Evolutionary conservation across 1,140 invertebrate species (phyloP), one percentile per base, ranked within the genome.

Genomic region (Myzus persicae): DNA sequence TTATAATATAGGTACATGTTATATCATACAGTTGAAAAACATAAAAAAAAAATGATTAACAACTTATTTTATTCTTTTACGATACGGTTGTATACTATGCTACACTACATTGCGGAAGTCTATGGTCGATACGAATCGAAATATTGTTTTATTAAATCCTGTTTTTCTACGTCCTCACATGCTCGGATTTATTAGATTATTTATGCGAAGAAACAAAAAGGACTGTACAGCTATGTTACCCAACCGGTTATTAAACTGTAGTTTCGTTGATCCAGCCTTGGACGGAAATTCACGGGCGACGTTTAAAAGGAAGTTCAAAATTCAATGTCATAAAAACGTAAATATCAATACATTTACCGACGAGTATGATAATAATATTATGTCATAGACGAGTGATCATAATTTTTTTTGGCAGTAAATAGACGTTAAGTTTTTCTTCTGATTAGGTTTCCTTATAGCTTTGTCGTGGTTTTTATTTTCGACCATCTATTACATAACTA

Each of bases 191-290:
- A 51, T 51, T 0, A 48, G 8, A 48, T 48, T 14, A 5, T 51
- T 7, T 54, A n/a, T n/a, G 59, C 14, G 6, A 76, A n/a, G 59
- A 36, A 36, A 76, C 31, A 76, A 18, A 76, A 76, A n/a, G 59
- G n/a, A 76, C 59, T 76, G 5, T 76, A n/a, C 14, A 76, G 59
- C 59, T 76, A 76, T 76, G 59, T 76, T 76, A 76, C 59, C 59
- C 59, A n/a, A 76, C 59, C 59, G 59, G 59, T 76, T 76, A 76
- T 76, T n/a, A 76, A 76, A 76, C 59, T 76, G 59, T 76, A 76
- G 59, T 76, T 76, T 76, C 4, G 59, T 67, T n/a, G 14, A 76
- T 76, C n/a, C 14, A 76, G n/a, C 59, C 59, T 76, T 76, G 59
- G 31, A 76, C 36, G 1, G n/a, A 18, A 76, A 76, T n/a, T n/a